These are phyloP conservation scores for Aethina tumida DNA, from an alignment of 1,140 invertebrate genomes.

Conservation along the genomic window DNA sequence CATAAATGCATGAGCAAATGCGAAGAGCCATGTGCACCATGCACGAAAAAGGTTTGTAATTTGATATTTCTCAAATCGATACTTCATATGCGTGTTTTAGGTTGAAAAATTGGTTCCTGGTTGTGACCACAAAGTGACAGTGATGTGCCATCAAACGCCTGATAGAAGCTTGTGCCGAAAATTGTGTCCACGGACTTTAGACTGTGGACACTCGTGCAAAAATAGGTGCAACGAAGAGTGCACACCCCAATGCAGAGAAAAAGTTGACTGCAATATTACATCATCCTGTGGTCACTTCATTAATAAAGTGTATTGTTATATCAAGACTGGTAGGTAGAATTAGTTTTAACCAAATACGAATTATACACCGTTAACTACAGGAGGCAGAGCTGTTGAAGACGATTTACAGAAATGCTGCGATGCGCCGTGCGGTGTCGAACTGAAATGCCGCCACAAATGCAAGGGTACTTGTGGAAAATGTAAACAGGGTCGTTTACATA, in stretches of 20 bases:
- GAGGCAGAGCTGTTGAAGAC: too few relatives aligned
- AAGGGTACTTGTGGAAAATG: constrained; percentile 49
- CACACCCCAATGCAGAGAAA: constrained; percentile 28
- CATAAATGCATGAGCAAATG: constrained; percentile 42
- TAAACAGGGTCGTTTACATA: constrained; percentile 50
- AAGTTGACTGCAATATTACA: constrained; percentile 18
- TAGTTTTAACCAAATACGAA: too few relatives aligned
- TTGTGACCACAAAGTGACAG: constrained; percentile 37
- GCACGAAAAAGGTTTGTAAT: constrained; percentile 34
- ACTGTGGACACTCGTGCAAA: constrained; percentile 40
- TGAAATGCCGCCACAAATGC: constrained; percentile 50
- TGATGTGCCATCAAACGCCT: constrained; percentile 30
- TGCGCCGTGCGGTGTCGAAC: constrained; percentile 35
- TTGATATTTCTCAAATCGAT: neutral
- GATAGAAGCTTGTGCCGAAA: constrained; percentile 28
- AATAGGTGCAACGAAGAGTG: constrained; percentile 34
- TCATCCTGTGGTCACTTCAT: constrained; percentile 39
- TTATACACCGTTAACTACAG: too few relatives aligned
- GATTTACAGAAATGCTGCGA: constrained; percentile 37
- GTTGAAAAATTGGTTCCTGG: constrained; percentile 36
- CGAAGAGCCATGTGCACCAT: constrained; percentile 37
- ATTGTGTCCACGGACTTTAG: constrained; percentile 31
- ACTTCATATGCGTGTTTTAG: constrained; percentile 28
- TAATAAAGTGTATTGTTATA: constrained; percentile 33
- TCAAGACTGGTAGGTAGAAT: constrained; percentile 9